Conservation (phyloP, 2,797 vertebrate species). For the Sus cebifrons region DNA sequence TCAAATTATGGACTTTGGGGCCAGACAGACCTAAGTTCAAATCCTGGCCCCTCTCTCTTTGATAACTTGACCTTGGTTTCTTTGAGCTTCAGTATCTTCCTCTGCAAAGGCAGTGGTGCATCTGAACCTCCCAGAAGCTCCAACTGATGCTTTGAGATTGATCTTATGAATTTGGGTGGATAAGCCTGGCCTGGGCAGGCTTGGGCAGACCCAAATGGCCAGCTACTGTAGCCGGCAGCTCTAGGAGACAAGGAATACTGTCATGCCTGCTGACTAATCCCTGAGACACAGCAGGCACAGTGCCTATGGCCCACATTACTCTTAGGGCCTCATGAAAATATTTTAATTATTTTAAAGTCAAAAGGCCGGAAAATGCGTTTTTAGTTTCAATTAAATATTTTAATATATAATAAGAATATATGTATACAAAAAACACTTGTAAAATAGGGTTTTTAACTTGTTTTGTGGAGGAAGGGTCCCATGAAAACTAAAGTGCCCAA, state of each 20-base stretch:
- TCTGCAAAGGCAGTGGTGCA: neutral
- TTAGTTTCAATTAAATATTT: constrained; percentile 26
- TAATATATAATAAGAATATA: neutral
- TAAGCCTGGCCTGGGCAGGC: neutral
- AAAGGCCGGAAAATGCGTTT: neutral
- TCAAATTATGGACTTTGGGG: neutral
- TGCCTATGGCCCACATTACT: neutral
- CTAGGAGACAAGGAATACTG: neutral
- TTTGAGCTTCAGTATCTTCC: neutral
- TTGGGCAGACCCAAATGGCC: neutral
- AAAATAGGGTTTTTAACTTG: neutral
- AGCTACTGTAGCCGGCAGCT: neutral
- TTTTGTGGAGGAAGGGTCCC: neutral
- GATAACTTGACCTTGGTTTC: neutral
- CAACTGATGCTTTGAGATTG: neutral
- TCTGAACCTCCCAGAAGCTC: neutral
- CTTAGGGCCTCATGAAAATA: neutral
- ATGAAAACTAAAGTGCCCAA: neutral
- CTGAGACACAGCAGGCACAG: neutral
- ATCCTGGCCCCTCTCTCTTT: neutral
- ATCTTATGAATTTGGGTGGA: neutral
- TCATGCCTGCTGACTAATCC: neutral
- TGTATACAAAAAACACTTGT: neutral
- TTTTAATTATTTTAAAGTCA: constrained; percentile 58
- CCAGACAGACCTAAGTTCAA: neutral